phyloP scores from a whole-genome alignment of 2,113 vertebrate genomes.

The Lipophrys pholis region DNA sequence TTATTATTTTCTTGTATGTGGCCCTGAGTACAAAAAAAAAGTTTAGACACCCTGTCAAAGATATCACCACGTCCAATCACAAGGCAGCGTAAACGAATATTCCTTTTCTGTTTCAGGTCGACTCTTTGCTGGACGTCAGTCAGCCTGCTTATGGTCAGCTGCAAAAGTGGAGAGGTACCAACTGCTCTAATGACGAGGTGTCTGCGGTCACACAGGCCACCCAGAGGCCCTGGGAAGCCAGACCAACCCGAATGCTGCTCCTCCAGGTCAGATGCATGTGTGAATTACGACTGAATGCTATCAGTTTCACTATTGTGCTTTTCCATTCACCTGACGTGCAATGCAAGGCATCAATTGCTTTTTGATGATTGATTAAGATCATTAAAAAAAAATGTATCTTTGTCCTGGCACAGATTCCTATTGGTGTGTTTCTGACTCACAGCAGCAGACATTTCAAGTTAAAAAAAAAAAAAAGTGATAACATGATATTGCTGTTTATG shows the following conservation, averaged over 20 bases:
- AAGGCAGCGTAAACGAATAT: neutral
- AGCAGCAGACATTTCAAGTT: too few species aligned
- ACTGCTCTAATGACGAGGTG: conserved; percentile 89
- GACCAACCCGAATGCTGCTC: conserved; percentile 91
- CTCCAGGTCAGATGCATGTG: conserved; percentile 83
- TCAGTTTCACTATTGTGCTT: neutral
- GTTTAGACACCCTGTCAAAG: neutral
- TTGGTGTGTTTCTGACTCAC: too few species aligned
- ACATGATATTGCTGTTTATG: too few species aligned
- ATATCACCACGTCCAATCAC: neutral
- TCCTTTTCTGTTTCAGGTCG: conserved; percentile 70
- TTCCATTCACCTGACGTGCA: neutral
- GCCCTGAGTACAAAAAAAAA: too few species aligned
- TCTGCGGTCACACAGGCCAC: conserved; percentile 86
- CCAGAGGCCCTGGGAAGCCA: conserved; percentile 91
- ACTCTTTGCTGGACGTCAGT: conserved; percentile 93
- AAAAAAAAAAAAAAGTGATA: too few species aligned
- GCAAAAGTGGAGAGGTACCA: conserved; percentile 88
- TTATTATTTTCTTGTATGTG: too few species aligned
- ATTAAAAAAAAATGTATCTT: too few species aligned
- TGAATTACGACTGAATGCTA: neutral
- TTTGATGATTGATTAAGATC: too few species aligned
- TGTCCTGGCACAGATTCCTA: too few species aligned
- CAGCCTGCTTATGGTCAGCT: conserved; percentile 93
- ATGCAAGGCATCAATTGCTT: too few species aligned